phyloP scores from a whole-genome alignment of 2,113 vertebrate species.

The Ibidorhyncha struthersii region DNA sequence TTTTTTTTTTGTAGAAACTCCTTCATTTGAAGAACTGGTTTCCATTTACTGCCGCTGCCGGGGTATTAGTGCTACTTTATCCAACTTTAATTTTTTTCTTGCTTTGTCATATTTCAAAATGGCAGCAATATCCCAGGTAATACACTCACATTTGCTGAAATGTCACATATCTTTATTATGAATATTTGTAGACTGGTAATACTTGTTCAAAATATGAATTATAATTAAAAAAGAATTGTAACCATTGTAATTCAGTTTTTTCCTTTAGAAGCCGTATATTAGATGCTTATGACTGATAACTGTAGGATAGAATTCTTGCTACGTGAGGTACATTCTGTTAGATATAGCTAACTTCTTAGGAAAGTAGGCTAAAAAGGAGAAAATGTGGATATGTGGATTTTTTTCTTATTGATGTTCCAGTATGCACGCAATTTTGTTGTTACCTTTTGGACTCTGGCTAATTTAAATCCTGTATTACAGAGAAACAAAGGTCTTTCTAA shows the following conservation, averaged over 20 bases:
- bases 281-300: background rate
- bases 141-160: background rate
- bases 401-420: background rate
- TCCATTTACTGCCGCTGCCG: slow-evolving; percentile 82
- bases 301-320: background rate
- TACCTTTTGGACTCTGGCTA: background rate
- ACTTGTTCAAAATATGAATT: background rate
- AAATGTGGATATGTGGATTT: background rate
- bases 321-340: background rate
- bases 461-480: background rate
- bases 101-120: slow-evolving; percentile 90
- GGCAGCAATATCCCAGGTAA: slow-evolving; percentile 90
- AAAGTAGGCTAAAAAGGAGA: background rate
- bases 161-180: background rate
- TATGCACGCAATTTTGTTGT: background rate
- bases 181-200: background rate
- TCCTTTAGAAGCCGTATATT: background rate
- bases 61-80: slow-evolving; percentile 66
- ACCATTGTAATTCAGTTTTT: background rate
- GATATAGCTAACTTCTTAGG: background rate
- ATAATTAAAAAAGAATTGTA: background rate
- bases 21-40: slow-evolving; percentile 80
- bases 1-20: slow-evolving; percentile 79
- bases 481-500: background rate
- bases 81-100: slow-evolving; percentile 87